These are phyloP conservation scores for Dynastes grantii DNA, from an alignment of 2,888 invertebrate species.

Conservation along the genomic window DNA sequence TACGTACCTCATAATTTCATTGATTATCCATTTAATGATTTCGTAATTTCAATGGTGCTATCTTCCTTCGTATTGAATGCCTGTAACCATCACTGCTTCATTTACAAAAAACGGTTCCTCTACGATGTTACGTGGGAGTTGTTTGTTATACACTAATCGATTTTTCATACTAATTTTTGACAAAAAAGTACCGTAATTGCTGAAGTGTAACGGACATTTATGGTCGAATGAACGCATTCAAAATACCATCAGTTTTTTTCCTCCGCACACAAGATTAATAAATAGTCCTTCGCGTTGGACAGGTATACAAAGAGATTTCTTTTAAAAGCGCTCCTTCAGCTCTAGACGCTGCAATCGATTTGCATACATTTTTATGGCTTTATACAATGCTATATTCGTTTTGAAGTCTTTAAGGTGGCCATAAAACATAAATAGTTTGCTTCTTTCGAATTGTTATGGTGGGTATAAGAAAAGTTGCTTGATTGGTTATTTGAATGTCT, in stretches of 20 bases:
- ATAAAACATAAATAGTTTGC: not conserved
- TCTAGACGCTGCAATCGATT: constrained; percentile 20
- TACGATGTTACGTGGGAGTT: not conserved
- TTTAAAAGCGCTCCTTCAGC: constrained; percentile 15
- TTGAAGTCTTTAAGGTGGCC: not conserved
- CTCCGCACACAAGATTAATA: constrained; percentile 5
- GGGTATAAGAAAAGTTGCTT: not conserved
- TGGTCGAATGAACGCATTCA: constrained; percentile 22
- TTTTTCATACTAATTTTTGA: constrained; percentile 31
- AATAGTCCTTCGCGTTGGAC: not conserved
- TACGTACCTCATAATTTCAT: too few species aligned
- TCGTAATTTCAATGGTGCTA: too few species aligned
- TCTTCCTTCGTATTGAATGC: too few species aligned
- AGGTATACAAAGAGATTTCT: constrained; percentile 23
- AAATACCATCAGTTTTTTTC: constrained; percentile 14
- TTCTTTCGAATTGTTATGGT: not conserved
- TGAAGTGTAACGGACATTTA: constrained; percentile 17
- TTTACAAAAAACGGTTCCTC: too few species aligned
- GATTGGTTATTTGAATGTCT: not conserved
- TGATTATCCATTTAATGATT: too few species aligned
- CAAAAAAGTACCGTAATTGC: constrained; percentile 13
- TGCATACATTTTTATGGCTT: constrained; percentile 17
- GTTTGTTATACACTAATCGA: constrained; percentile 22
- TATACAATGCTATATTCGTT: constrained; percentile 3
- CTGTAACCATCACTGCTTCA: too few species aligned